Conservation (phyloP, 2,797 vertebrate species). For the Psittacula derbiana region DNA sequence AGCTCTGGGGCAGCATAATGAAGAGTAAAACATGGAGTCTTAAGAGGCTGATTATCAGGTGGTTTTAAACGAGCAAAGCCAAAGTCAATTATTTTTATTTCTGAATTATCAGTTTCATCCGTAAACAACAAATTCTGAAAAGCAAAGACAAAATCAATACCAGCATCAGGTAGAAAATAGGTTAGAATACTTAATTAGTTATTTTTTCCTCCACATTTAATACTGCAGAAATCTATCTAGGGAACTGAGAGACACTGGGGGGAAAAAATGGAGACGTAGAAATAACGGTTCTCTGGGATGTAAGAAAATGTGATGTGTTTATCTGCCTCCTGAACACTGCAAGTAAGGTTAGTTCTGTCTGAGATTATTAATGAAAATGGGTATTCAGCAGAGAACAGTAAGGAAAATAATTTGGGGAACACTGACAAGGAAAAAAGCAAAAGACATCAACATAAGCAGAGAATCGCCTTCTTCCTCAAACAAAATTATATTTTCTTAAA, state of each 20-base stretch:
- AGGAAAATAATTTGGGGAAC: neutral
- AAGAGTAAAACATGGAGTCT: slow-evolving; percentile 97
- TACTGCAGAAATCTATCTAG: neutral
- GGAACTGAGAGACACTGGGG: neutral
- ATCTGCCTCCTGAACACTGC: neutral
- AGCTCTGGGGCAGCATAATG: slow-evolving; percentile 98
- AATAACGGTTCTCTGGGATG: neutral
- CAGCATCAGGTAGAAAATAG: neutral
- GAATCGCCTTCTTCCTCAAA: neutral
- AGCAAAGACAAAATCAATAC: slow-evolving; percentile 23
- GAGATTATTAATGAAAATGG: neutral
- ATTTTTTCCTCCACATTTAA: neutral
- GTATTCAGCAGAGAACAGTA: neutral
- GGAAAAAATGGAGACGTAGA: neutral
- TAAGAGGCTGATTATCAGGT: slow-evolving; percentile 96
- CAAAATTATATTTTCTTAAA: neutral
- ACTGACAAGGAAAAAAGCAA: neutral
- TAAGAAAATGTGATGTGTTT: neutral
- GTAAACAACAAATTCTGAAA: slow-evolving; percentile 95
- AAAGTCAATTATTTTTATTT: slow-evolving; percentile 99
- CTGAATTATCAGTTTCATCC: slow-evolving; percentile 93
- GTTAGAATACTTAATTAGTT: neutral
- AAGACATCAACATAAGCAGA: neutral
- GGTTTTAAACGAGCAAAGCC: slow-evolving; percentile 98
- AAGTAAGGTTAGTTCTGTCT: neutral